Percentiles rank a stretch among this genome's conserved stretches.
Conservation (phyloP, 2,888 invertebrate species). For the Petrolisthes manimaculis region DNA sequence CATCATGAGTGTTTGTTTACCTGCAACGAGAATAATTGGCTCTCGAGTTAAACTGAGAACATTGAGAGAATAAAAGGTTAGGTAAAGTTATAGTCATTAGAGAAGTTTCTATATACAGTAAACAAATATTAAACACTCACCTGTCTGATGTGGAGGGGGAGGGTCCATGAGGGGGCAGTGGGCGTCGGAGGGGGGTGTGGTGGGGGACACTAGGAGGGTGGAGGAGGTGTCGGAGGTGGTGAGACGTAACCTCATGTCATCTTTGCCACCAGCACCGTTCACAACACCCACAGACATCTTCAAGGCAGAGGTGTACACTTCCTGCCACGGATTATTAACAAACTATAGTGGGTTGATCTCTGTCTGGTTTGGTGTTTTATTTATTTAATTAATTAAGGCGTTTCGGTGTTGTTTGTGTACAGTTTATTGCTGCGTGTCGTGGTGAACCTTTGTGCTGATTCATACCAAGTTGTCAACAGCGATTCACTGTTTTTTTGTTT, state of each 20-base stretch:
- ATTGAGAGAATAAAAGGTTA: not conserved
- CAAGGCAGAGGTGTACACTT: not conserved
- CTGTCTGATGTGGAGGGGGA: conserved; percentile 15
- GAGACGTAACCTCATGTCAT: conserved; percentile 16
- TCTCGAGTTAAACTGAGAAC: too few relatives aligned
- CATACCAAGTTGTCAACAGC: too few relatives aligned
- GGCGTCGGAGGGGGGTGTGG: conserved; percentile 44
- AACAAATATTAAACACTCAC: not conserved
- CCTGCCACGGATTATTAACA: not conserved
- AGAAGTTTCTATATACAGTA: not conserved
- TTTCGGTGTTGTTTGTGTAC: too few relatives aligned
- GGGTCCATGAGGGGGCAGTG: conserved; percentile 46
- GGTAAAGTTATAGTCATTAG: not conserved
- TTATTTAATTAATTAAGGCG: not conserved
- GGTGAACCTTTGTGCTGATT: too few relatives aligned
- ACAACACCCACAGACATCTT: conserved; percentile 27
- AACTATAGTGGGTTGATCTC: not conserved
- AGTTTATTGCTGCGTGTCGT: too few relatives aligned
- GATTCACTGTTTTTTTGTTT: too few relatives aligned
- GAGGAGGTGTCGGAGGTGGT: conserved; percentile 35
- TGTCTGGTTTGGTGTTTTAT: not conserved
- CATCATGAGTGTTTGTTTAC: too few relatives aligned
- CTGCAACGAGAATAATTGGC: too few relatives aligned
- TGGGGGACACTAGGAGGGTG: conserved; percentile 48
- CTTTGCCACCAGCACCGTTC: conserved; percentile 27